Base-by-base conservation (phyloP, 2,888 invertebrate species). In the Pterostichus niger region DNA sequence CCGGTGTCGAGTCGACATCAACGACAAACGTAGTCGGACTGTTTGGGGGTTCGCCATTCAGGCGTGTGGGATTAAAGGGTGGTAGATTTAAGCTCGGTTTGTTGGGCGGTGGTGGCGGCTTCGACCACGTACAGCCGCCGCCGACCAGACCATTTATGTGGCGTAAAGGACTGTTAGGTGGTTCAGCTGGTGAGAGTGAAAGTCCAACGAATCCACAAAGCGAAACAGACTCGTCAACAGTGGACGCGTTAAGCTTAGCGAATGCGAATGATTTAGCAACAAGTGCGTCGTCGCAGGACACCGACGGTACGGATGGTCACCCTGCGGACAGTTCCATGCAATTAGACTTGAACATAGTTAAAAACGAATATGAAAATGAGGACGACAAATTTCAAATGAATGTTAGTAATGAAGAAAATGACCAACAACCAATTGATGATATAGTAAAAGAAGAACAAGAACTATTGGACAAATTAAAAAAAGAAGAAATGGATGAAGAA, bases 51-150 rank as follows among this genome's bases (percentile, higher is more conserved):
- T 75, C 75, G 2, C 52, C 49, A 24, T 44, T 46, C 7, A 44
- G 56, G 17, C 31, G 68, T 35, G 33, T 61, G 79, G 49, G 83
- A 59, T 81, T 73, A 78, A 52, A 49, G 61, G 35, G 83, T 24
- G 61, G 68, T 71, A 71, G 64, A 68, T 88, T 87, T 82, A 87
- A 87, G 84, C 87, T 87, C 85, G 49, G 83, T 71, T 81, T 73
- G 73, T 31, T 46, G 52, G 35, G 83, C n/a, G 61, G 64, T 87
- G 90, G 90, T 15, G 90, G 90, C 13, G 89, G 88, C 9, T 77
- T 81, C n/a, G 77, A 85, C 24, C 83, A 54, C 10, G 13, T 76
- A 82, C 79, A 64, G 73, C 46, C 75, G 79, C 85, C 86, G 64
- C 86, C 87, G 64, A 85, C 85, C 13, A 87, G 86, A 49, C 87